phyloP scores from a whole-genome alignment of 64 coral and sea anemone genomes.

The Montipora cactus region DNA sequence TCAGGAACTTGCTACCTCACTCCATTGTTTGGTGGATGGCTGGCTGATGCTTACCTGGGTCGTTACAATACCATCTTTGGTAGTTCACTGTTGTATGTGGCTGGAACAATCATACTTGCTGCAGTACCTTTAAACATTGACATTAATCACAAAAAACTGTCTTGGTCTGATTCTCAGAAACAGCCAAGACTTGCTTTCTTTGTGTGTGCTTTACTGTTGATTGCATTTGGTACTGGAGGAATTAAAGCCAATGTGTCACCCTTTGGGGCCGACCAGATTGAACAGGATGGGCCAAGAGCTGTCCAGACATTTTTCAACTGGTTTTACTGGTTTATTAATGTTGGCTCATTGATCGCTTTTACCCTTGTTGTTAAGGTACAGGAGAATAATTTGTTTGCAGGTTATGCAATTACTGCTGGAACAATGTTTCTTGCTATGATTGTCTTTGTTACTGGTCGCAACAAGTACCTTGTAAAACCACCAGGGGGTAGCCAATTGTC shows the following conservation, averaged over 20 bases:
- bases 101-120: slow-evolving; percentile 48
- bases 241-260: slow-evolving; percentile 89
- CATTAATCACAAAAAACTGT: not conserved
- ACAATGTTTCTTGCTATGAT: slow-evolving; percentile 72
- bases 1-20: slow-evolving; percentile 52
- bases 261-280: slow-evolving; percentile 84
- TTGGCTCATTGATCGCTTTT: slow-evolving; percentile 83
- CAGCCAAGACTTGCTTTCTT: slow-evolving; percentile 29
- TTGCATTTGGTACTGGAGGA: slow-evolving; percentile 83
- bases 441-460: slow-evolving; percentile 61
- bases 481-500: slow-evolving; percentile 71
- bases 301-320: slow-evolving; percentile 94
- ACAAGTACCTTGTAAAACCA: slow-evolving; percentile 52
- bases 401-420: slow-evolving; percentile 60
- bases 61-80: slow-evolving; percentile 70
- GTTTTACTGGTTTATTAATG: slow-evolving; percentile 97
- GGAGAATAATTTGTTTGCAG: slow-evolving; percentile 65
- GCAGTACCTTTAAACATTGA: not conserved
- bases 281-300: slow-evolving; percentile 60
- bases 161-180: not conserved
- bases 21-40: slow-evolving; percentile 75
- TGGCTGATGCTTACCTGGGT: slow-evolving; percentile 70
- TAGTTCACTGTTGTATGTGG: slow-evolving; percentile 61
- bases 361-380: slow-evolving; percentile 83
- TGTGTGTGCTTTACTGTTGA: slow-evolving; percentile 45